These are phyloP conservation scores for Falco biarmicus DNA, from an alignment of 2,797 vertebrate genomes.

Conservation along the genomic window DNA sequence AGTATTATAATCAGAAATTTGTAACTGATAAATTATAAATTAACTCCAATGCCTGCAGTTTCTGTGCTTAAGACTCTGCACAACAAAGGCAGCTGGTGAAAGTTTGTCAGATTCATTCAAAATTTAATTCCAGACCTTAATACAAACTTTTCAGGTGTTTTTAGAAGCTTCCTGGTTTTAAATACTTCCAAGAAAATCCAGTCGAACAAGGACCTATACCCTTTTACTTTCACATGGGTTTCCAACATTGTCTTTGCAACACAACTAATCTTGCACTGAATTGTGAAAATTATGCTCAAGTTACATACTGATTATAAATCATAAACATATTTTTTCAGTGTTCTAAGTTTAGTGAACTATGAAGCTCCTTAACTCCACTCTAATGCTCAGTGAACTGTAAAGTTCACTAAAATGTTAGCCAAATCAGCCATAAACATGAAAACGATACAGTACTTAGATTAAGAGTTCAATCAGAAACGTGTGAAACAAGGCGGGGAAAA, in stretches of 20 bases:
- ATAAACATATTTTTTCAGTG: not conserved
- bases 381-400: not conserved
- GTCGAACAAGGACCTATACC: not conserved
- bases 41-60: not conserved
- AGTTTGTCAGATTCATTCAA: not conserved
- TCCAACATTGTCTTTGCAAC: not conserved
- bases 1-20: not conserved
- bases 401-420: not conserved
- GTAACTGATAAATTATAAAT: not conserved
- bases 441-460: not conserved
- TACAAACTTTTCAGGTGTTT: not conserved
- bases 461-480: not conserved
- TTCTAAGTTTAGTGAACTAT: not conserved
- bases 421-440: not conserved
- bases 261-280: not conserved
- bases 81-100: not conserved
- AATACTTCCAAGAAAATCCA: not conserved
- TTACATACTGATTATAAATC: not conserved
- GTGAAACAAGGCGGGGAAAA: not conserved
- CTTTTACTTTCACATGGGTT: not conserved
- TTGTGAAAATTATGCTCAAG: not conserved
- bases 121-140: not conserved
- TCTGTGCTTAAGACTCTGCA: not conserved
- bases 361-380: not conserved
- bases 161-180: not conserved